Conservation (phyloP, 2,113 vertebrate species). For the Tautogolabrus adspersus region DNA sequence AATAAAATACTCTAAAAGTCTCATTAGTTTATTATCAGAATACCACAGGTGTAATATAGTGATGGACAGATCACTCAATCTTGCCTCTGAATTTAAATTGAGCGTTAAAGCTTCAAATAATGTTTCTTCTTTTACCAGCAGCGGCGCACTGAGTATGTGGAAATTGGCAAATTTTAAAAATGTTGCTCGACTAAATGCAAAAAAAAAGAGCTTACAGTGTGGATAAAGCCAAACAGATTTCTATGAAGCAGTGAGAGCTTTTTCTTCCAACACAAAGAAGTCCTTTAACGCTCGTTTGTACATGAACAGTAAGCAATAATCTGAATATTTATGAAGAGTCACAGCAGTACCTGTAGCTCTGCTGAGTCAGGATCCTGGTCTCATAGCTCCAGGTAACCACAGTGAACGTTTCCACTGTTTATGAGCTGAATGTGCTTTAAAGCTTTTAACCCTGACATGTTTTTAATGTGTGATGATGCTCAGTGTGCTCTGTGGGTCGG, state of each 20-base stretch:
- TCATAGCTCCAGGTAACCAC: too few species aligned
- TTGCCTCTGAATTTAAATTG: too few species aligned
- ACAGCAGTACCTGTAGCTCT: background rate
- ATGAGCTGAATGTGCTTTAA: too few species aligned
- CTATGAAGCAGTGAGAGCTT: background rate
- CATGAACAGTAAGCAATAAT: background rate
- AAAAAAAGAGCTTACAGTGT: background rate
- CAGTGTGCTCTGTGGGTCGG: background rate
- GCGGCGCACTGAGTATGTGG: too few species aligned
- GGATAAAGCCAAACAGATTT: background rate
- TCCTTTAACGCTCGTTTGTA: background rate
- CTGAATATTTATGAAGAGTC: background rate
- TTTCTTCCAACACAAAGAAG: background rate
- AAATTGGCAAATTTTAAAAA: too few species aligned
- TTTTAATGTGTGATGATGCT: background rate
- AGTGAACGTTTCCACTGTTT: background rate
- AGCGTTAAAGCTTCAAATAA: too few species aligned
- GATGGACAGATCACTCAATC: too few species aligned
- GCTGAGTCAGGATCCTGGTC: background rate
- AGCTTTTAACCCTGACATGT: background rate
- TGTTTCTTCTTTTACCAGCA: too few species aligned
- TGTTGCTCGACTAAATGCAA: background rate
- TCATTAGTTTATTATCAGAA: background rate
- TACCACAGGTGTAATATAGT: too few species aligned
- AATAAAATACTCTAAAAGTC: too few species aligned